Evolutionary conservation across 37 sponge, comb jelly and placozoan species (phyloP).

Genomic region (Spongia lamella): DNA sequence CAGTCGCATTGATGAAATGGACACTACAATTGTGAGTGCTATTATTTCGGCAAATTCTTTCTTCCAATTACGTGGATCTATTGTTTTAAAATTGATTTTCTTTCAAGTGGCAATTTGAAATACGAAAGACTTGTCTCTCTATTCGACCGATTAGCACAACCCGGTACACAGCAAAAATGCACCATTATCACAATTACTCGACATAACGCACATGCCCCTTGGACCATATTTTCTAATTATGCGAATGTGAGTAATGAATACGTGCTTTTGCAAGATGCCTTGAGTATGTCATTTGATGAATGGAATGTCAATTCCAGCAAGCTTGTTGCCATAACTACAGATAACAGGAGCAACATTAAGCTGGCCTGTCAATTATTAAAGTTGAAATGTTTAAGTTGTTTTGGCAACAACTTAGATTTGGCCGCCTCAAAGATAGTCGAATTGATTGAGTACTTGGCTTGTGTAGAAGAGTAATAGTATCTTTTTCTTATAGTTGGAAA

Average conservation of each 20-base stretch:
- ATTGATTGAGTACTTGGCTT: too few species aligned
- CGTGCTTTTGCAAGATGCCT: background rate
- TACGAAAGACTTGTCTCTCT: conserved; percentile 8
- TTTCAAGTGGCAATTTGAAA: conserved; percentile 30
- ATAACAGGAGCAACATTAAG: conserved; percentile 15
- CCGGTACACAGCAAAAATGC: conserved; percentile 5
- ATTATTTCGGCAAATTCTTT: conserved; percentile 1
- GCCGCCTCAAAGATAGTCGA: too few species aligned
- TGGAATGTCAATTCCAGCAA: conserved; percentile 5
- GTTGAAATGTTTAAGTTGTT: conserved; percentile 13
- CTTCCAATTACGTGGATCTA: conserved; percentile 38
- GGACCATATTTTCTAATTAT: background rate
- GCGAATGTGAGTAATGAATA: background rate
- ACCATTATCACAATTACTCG: background rate
- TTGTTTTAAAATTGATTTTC: conserved; percentile 35
- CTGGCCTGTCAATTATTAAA: conserved; percentile 6
- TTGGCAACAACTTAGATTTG: too few species aligned
- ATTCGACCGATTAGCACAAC: conserved; percentile 25
- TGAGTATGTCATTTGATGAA: background rate
- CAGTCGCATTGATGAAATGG: conserved; percentile 12
- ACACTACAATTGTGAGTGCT: conserved; percentile 21
- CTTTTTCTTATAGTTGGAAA: conserved; percentile 19
- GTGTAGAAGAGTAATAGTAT: conserved; percentile 10
- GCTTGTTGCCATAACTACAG: conserved; percentile 16
- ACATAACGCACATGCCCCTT: background rate